phyloP scores from a whole-genome alignment of 2,888 invertebrate genomes.

The Plebejus melissa region DNA sequence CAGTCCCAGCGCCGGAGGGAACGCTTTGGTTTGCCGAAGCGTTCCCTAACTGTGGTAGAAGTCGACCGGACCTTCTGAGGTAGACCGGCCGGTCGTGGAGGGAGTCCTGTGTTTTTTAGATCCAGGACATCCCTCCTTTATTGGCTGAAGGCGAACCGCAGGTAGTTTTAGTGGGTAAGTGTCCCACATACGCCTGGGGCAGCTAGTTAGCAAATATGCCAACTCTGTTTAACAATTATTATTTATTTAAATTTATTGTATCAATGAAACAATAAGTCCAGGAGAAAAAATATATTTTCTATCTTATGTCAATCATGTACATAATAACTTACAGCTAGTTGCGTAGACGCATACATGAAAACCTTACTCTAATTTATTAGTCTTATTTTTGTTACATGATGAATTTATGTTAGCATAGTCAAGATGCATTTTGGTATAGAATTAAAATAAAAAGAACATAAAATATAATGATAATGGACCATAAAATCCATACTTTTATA shows the following conservation, averaged over 20 bases:
- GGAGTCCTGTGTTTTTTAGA: no score
- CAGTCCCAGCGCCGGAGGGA: no score
- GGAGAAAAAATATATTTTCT: conserved; percentile 56
- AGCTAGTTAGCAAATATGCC: no score
- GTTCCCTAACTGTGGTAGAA: no score
- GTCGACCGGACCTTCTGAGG: no score
- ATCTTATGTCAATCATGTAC: conserved; percentile 49
- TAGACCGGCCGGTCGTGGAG: no score
- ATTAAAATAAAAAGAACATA: not conserved
- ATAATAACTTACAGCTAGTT: conserved; percentile 41
- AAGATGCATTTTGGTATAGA: conserved; percentile 7
- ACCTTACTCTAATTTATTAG: conserved; percentile 44
- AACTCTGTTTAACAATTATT: not conserved
- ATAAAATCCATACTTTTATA: not conserved
- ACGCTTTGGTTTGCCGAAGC: no score
- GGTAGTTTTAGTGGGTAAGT: no score
- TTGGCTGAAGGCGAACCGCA: no score
- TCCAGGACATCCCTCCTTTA: no score
- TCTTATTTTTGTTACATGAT: conserved; percentile 38
- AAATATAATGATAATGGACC: not conserved
- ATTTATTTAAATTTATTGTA: not conserved
- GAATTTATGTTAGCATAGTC: conserved; percentile 9
- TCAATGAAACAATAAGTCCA: conserved; percentile 37
- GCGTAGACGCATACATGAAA: conserved; percentile 43
- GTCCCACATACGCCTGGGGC: no score